Evolutionary conservation across 2,113 vertebrate species (phyloP), one percentile per base, ranked within the genome.

Genomic region (Pelecanoides urinatrix): DNA sequence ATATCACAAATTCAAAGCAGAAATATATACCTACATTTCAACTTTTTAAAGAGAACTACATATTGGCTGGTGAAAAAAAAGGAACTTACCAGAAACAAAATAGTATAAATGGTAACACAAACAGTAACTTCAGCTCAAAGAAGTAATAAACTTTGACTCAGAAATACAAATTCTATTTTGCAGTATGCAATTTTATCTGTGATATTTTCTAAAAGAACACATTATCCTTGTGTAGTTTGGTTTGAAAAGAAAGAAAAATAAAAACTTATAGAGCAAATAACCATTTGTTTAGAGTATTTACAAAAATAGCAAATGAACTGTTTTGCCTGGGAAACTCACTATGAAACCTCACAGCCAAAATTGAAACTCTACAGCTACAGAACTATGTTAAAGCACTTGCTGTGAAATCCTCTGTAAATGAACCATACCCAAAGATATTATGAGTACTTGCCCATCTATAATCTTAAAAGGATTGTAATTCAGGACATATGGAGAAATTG

Each of bases 401-500:
- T 63, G 63, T 75, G 72, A 88, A 96, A 94, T 50, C 86, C 21
- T 34, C 58, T 75, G 40, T 55, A 94, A 96, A 96, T 47, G 29
- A 91, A 74, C 53, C 38, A 70, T 61, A 95, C 38, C n/a, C 20
- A 76, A 76, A 87, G n/a, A 65, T 77, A 91, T 80, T 80, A 77
- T 63, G 72, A 94, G 70, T 71, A 91, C 50, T 84, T 97, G 82
- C 36, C 73, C 53, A 88, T 90, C n/a, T 78, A 85, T 80, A 95
- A 61, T 18, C 78, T 42, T 82, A 61, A 96, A 96, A 90, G 38
- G 68, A 90, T 42, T 96, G 70, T 30, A 96, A 83, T 96, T 95
- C 71, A 77, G 72, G 84, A 91, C 79, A 94, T 79, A 95, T 16
- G 59, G 53, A 86, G 8, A 86, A 94, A 86, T 90, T n/a, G 16